phyloP scores from a whole-genome alignment of 2,797 vertebrate species.

The Eulemur coronatus region DNA sequence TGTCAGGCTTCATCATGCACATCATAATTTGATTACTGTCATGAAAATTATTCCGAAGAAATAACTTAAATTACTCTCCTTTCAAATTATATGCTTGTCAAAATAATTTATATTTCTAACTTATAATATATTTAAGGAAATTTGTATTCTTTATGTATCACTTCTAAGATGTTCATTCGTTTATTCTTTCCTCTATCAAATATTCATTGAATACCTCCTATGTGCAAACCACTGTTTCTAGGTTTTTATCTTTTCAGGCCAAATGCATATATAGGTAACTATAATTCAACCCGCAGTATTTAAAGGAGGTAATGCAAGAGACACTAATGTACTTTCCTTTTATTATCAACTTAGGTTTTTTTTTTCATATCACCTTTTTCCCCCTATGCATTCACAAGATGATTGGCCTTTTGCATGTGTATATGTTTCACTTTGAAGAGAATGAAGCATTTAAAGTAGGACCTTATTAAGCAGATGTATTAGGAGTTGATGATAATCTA shows the following conservation, averaged over 20 bases:
- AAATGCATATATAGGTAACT: not conserved
- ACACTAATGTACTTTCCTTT: not conserved
- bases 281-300: not conserved
- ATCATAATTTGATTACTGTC: not conserved
- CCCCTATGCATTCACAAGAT: not conserved
- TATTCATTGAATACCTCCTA: not conserved
- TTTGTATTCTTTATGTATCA: not conserved
- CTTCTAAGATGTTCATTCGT: not conserved
- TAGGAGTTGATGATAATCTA: conserved; percentile 10
- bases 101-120: conserved; percentile 11
- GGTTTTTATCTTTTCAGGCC: not conserved
- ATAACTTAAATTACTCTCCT: not conserved
- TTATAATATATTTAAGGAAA: not conserved
- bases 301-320: not conserved
- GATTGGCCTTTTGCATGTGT: not conserved
- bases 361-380: not conserved
- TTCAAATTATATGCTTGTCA: not conserved
- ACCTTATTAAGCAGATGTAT: not conserved
- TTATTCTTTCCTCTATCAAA: not conserved
- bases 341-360: not conserved
- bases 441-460: not conserved
- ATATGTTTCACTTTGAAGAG: not conserved
- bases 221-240: not conserved
- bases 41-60: conserved; percentile 6
- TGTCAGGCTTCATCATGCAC: not conserved